phyloP scores from a whole-genome alignment of 23 tunicate species.

The Phallusia fumigata region DNA sequence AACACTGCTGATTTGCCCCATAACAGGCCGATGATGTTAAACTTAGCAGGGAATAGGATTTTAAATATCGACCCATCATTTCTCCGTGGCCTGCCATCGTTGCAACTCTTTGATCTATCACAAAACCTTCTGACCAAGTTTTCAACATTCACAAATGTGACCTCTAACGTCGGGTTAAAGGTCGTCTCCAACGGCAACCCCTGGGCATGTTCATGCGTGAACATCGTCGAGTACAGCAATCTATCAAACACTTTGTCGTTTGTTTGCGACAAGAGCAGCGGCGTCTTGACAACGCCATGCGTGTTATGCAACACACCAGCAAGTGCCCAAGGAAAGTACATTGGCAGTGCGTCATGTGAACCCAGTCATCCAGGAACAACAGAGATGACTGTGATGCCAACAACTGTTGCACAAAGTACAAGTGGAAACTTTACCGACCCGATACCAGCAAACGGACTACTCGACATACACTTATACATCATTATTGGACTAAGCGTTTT shows the following conservation, averaged over 20 bases:
- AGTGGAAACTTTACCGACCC: neutral
- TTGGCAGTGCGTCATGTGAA: neutral
- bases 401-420: neutral
- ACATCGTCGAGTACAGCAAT: neutral
- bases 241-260: neutral
- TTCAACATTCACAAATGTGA: neutral
- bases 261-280: neutral
- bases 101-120: constrained; percentile 13
- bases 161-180: constrained; percentile 2
- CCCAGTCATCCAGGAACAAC: neutral
- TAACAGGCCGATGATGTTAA: neutral
- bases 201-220: constrained; percentile 18
- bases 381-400: neutral
- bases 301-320: neutral
- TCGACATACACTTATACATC: neutral
- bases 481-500: neutral
- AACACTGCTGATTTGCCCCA: neutral
- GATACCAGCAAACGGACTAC: neutral
- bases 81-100: neutral
- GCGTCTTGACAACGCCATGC: neutral
- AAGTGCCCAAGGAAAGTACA: neutral
- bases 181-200: constrained; percentile 22
- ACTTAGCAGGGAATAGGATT: constrained; percentile 1
- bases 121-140: constrained; percentile 5
- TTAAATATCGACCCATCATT: neutral